phyloP scores from a whole-genome alignment of 2,797 vertebrate genomes.

The Ctenopoma kingsleyae region DNA sequence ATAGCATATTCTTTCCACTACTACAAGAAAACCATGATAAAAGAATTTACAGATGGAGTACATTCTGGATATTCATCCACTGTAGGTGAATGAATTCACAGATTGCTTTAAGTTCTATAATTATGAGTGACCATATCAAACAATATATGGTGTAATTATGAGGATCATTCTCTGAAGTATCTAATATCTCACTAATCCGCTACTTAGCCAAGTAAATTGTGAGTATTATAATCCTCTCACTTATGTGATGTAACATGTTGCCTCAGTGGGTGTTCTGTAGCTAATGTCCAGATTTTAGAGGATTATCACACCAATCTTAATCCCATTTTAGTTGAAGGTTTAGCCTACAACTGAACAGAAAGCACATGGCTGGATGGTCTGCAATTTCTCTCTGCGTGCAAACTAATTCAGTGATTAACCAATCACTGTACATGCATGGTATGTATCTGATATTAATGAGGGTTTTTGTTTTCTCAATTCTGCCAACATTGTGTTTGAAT shows the following conservation, averaged over 20 bases:
- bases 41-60: background rate
- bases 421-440: constrained; percentile 20
- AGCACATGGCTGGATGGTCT: background rate
- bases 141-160: constrained; percentile 33
- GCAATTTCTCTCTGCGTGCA: constrained; percentile 28
- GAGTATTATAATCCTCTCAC: constrained; percentile 51
- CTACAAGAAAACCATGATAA: background rate
- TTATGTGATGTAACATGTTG: constrained; percentile 33
- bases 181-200: constrained; percentile 68
- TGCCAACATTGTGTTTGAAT: too few species aligned
- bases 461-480: too few species aligned
- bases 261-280: constrained; percentile 48
- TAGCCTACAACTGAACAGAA: constrained; percentile 6
- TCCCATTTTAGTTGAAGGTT: constrained; percentile 34
- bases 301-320: constrained; percentile 63
- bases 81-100: constrained; percentile 36
- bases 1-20: constrained; percentile 9
- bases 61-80: constrained; percentile 20
- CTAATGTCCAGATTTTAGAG: constrained; percentile 61
- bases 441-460: too few species aligned
- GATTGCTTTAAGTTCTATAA: constrained; percentile 32
- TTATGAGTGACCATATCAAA: constrained; percentile 49
- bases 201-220: constrained; percentile 60
- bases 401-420: constrained; percentile 45
- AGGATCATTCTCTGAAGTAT: constrained; percentile 55